phyloP scores from a whole-genome alignment of 30 jellyfish, hydroid and myxozoan genomes.

The Calvadosia cruxmelitensis region DNA sequence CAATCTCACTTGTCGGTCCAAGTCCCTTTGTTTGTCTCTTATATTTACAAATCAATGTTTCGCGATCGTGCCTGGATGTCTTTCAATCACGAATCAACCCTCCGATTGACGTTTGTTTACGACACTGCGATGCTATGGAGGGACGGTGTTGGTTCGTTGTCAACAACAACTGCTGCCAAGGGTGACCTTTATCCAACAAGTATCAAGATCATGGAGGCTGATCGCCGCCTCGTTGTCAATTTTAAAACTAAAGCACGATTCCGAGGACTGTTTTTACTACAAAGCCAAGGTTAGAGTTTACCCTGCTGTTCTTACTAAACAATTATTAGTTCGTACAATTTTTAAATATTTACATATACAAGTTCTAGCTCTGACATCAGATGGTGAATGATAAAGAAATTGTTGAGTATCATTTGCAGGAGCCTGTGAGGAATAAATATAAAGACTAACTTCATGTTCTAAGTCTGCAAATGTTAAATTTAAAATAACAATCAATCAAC shows the following conservation, averaged over 20 bases:
- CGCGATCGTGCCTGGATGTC: slow-evolving; percentile 84
- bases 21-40: slow-evolving; percentile 82
- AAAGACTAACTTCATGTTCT: too few species aligned
- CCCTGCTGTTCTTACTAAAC: neutral
- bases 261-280: slow-evolving; percentile 70
- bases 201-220: slow-evolving; percentile 60
- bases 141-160: slow-evolving; percentile 89
- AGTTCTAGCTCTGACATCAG: neutral
- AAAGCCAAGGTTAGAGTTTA: slow-evolving; percentile 27
- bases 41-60: slow-evolving; percentile 68
- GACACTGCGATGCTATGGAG: slow-evolving; percentile 89
- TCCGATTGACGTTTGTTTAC: slow-evolving; percentile 68
- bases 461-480: too few species aligned
- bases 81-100: slow-evolving; percentile 69
- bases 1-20: slow-evolving; percentile 76
- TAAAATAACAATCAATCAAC: too few species aligned
- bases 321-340: neutral
- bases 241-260: slow-evolving; percentile 88
- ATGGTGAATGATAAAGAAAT: neutral
- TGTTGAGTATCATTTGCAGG: too few species aligned
- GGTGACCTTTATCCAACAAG: slow-evolving; percentile 88
- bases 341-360: neutral
- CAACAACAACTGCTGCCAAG: slow-evolving; percentile 33
- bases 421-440: too few species aligned
- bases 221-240: slow-evolving; percentile 60